Evolutionary conservation across 2,797 vertebrate genomes (phyloP).

Genomic region (Cebuella pygmaea): DNA sequence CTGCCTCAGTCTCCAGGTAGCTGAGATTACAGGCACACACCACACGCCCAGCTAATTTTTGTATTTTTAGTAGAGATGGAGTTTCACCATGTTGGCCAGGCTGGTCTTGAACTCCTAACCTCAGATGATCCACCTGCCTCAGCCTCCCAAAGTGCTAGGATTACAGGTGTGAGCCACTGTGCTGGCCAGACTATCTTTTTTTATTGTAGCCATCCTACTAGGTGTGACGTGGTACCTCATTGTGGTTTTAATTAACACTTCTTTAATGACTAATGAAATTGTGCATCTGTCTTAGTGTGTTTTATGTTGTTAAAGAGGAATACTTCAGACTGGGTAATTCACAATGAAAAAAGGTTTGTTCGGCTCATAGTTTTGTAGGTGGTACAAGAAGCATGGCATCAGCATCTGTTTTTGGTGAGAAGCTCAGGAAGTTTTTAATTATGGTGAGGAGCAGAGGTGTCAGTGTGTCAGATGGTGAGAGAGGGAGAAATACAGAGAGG

Average conservation of each 20-base stretch:
- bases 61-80: not conserved
- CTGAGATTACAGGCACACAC: not conserved
- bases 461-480: not conserved
- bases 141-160: not conserved
- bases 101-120: too few species aligned
- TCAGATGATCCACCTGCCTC: too few species aligned
- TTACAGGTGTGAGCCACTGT: not conserved
- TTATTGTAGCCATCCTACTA: not conserved
- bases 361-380: too few species aligned
- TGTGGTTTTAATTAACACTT: constrained; percentile 33
- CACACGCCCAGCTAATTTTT: not conserved
- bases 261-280: not conserved
- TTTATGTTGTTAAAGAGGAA: too few species aligned
- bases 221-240: not conserved
- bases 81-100: not conserved
- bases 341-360: too few species aligned
- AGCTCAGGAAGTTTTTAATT: not conserved
- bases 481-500: not conserved
- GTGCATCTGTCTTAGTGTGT: too few species aligned
- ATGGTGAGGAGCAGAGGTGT: not conserved
- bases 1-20: not conserved
- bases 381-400: not conserved
- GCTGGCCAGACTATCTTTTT: too few species aligned
- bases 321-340: too few species aligned
- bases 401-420: too few species aligned